phyloP scores from a whole-genome alignment of 2,113 vertebrate species.

The Myiozetetes cayanensis region DNA sequence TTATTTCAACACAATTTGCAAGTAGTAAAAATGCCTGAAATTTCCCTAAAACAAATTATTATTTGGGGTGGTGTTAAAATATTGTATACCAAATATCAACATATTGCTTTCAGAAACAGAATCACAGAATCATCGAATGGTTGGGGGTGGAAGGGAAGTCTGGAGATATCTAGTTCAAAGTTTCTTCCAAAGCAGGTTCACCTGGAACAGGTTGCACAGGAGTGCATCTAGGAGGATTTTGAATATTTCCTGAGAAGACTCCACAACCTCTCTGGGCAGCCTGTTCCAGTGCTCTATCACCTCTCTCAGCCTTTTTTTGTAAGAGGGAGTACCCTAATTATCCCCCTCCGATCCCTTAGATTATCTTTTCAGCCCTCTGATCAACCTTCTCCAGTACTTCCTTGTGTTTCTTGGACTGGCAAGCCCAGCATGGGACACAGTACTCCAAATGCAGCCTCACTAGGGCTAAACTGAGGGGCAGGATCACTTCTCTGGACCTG shows the following conservation, averaged over 20 bases:
- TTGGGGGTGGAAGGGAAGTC: background rate
- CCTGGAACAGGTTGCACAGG: background rate
- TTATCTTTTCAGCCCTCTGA: background rate
- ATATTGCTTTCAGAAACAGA: background rate
- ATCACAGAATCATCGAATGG: background rate
- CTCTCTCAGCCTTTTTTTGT: background rate
- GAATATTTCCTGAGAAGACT: background rate
- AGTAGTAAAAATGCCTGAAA: background rate
- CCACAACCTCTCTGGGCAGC: background rate
- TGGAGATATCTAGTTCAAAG: background rate
- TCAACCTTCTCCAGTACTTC: background rate
- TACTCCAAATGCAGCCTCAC: background rate
- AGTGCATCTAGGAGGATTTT: background rate
- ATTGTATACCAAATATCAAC: background rate
- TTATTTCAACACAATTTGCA: background rate
- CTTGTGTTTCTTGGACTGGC: background rate
- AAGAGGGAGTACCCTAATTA: background rate
- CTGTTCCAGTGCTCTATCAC: background rate
- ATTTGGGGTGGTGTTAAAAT: background rate
- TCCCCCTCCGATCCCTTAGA: too few species aligned
- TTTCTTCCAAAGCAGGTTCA: background rate
- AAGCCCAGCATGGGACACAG: accelerated
- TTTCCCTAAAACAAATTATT: background rate
- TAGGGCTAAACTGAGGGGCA: background rate
- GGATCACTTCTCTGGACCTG: background rate